These are phyloP conservation scores for Peromyscus nudipes DNA, from an alignment of 2,797 vertebrate species.

Conservation along the genomic window DNA sequence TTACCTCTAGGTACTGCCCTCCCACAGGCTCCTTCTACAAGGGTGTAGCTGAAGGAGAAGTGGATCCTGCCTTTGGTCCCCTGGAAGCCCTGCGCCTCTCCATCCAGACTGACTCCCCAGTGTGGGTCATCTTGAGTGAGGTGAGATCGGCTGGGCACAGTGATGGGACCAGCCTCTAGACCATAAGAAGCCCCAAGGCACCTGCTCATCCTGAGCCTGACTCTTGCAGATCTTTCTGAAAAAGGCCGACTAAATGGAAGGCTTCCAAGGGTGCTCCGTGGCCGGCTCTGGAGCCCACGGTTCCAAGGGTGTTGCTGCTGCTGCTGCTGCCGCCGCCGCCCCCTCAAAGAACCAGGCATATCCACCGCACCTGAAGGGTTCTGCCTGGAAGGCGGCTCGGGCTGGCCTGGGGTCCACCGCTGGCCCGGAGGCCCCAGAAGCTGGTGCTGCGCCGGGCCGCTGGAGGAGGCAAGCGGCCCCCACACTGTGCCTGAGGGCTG, in stretches of 20 bases:
- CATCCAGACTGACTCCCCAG: slow-evolving; percentile 96
- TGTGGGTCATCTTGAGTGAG: slow-evolving; percentile 99
- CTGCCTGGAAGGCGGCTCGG: neutral
- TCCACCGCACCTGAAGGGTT: neutral
- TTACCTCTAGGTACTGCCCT: neutral
- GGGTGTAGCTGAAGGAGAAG: slow-evolving; percentile 95
- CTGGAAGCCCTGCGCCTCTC: slow-evolving; percentile 96
- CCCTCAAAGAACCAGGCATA: neutral
- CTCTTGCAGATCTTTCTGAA: slow-evolving; percentile 91
- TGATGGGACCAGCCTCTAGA: neutral
- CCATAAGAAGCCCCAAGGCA: neutral
- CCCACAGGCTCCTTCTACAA: slow-evolving; percentile 94
- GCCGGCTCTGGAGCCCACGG: slow-evolving; percentile 29
- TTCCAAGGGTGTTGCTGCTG: slow-evolving; percentile 27
- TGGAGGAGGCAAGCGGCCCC: slow-evolving; percentile 69
- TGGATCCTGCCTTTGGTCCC: slow-evolving; percentile 95
- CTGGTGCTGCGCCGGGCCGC: slow-evolving; percentile 79
- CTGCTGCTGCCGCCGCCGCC: neutral
- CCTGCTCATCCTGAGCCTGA: neutral
- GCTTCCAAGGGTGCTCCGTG: slow-evolving; percentile 59
- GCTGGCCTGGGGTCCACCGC: slow-evolving; percentile 72
- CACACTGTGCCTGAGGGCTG: slow-evolving; percentile 84
- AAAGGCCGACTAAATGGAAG: slow-evolving; percentile 86
- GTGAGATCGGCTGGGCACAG: slow-evolving; percentile 83
- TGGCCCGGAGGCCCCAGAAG: slow-evolving; percentile 81